Base-by-base conservation (phyloP, 2,888 invertebrate species). In the Drosophila fulvimacula region DNA sequence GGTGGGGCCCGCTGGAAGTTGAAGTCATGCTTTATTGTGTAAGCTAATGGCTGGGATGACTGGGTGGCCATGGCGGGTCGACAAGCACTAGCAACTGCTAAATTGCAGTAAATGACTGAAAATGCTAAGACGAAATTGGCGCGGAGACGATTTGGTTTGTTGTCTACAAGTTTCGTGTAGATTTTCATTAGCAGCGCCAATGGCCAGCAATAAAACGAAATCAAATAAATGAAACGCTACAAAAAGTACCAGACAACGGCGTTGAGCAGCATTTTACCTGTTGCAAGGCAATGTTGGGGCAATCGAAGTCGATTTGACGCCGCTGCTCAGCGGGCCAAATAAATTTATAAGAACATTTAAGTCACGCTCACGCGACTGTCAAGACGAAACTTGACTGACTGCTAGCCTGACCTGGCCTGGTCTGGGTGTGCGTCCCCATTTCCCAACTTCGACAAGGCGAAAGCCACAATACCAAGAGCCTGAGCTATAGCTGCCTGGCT, bases 331-430 rank as follows among this genome's bases (percentile, higher is more conserved):
- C 82, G 76, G 89, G 89, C 71, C 67, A 85, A 83, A 83, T 72
- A 89, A 84, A 87, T 88, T 67, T 85, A 76, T 82, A 70, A 77
- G 77, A 85, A 74, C 80, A 85, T 85, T 88, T 88, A 85, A 80
- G 88, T 65, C 65, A 30, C 27, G 69, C 82, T 74, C 82, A 88
- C 86, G 86, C 88, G 85, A 87, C 69, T 46, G 63, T 66, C 53
- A 69, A 58, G 67, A 64, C 32, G 24, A 27, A 21, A 53, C 48
- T 62, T 46, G 51, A 58, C 59, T 58, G 71, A 46, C 13, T 19
- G 46, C 21, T 3, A 9, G 2, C 7, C 27, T 3, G 15, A 9
- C 19, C n/a, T n/a, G n/a, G n/a, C n/a, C n/a, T n/a, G n/a, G n/a
- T 7, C 49, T 49, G 49, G 49, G 32, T 24, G 34, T 15, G 19